phyloP scores from a whole-genome alignment of 2,113 vertebrate genomes.

The Sinocyclocheilus anophthalmus region DNA sequence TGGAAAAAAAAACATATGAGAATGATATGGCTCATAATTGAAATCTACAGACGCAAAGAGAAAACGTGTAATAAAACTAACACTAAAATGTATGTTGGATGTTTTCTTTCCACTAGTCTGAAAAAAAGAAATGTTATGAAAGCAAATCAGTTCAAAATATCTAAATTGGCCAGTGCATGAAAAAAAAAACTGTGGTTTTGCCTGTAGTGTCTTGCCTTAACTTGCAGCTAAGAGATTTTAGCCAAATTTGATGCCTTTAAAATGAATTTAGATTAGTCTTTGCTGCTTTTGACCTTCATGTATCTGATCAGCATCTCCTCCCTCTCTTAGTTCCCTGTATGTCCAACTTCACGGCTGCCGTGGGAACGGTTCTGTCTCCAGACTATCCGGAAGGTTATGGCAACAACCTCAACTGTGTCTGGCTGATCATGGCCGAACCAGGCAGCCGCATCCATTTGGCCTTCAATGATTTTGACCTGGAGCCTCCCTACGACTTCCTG shows the following conservation, averaged over 20 bases:
- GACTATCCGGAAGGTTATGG: conserved; percentile 98
- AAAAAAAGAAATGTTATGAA: too few species aligned
- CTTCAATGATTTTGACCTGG: conserved; percentile 97
- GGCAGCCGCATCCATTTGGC: conserved; percentile 94
- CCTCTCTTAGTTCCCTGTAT: conserved; percentile 90
- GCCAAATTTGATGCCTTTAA: background rate
- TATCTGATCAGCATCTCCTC: conserved; percentile 41
- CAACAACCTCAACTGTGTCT: conserved; percentile 97
- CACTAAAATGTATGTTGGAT: too few species aligned
- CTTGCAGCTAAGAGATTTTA: too few species aligned
- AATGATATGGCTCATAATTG: too few species aligned
- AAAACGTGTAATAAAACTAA: too few species aligned
- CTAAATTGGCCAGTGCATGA: too few species aligned
- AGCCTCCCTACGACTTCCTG: conserved; percentile 96
- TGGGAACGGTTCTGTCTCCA: conserved; percentile 95
- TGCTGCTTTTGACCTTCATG: background rate
- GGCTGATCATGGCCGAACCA: conserved; percentile 92
- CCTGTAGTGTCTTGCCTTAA: too few species aligned
- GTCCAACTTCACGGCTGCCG: conserved; percentile 95
- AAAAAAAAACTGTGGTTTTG: too few species aligned
- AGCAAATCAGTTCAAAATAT: too few species aligned
- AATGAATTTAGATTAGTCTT: background rate
- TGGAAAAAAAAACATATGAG: too few species aligned
- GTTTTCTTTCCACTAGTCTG: too few species aligned
- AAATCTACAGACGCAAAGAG: too few species aligned